Percentiles rank a stretch among this genome's conserved stretches.
Evolutionary conservation across 1,140 invertebrate genomes (phyloP).

Genomic region (Rhagoletis zephyria): DNA sequence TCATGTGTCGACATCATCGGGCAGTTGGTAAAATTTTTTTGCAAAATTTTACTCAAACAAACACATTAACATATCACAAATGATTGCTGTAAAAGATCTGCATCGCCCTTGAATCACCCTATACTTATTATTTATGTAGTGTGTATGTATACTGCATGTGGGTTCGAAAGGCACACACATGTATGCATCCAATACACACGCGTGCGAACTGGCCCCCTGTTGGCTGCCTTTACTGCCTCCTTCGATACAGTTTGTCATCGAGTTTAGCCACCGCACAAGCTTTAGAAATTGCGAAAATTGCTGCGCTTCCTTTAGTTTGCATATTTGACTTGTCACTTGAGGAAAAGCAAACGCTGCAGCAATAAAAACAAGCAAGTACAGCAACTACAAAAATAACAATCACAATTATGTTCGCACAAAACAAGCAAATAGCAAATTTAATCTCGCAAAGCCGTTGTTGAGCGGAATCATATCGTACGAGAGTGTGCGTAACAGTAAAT

Average conservation of each 20-base stretch:
- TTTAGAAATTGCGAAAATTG: constrained; percentile 34
- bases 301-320: constrained; percentile 22
- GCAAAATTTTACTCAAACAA: neutral
- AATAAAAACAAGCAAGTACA: constrained; percentile 21
- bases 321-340: constrained; percentile 29
- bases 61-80: neutral
- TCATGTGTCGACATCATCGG: too few species aligned
- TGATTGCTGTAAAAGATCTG: too few species aligned
- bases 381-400: constrained; percentile 10
- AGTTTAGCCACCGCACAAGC: constrained; percentile 1
- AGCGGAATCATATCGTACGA: neutral
- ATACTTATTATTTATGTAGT: too few species aligned
- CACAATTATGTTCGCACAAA: constrained; percentile 18
- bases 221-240: neutral
- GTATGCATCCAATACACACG: neutral
- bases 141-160: neutral
- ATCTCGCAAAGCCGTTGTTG: neutral
- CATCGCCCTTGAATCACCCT: too few species aligned
- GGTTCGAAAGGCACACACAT: too few species aligned
- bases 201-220: neutral
- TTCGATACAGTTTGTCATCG: constrained; percentile 20
- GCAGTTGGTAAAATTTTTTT: too few species aligned
- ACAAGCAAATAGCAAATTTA: constrained; percentile 18
- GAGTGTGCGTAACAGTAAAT: too few species aligned
- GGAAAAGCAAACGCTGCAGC: neutral